phyloP scores from a whole-genome alignment of 2,797 vertebrate genomes.

The Pelodytes ibericus region DNA sequence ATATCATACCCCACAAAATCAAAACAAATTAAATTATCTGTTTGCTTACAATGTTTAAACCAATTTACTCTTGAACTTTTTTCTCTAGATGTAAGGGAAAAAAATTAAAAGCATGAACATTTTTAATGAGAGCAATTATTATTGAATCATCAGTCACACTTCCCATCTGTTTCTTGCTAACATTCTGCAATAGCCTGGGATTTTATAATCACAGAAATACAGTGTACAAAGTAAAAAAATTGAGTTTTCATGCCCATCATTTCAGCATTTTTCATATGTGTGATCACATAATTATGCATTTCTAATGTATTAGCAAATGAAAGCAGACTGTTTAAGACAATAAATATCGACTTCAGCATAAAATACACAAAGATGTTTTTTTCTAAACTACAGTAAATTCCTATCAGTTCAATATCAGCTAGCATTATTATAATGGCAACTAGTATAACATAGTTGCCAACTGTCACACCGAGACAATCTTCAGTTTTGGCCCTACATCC shows the following conservation, averaged over 20 bases:
- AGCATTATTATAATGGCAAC: too few relatives aligned
- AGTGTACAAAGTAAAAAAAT: neutral
- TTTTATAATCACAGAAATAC: constrained; percentile 61
- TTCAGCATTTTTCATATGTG: neutral
- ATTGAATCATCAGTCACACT: constrained; percentile 76
- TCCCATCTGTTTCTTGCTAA: constrained; percentile 71
- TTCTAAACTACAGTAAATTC: too few relatives aligned
- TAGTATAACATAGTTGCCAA: too few relatives aligned
- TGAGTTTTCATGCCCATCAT: neutral
- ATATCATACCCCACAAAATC: constrained; percentile 65
- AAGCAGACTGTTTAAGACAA: too few relatives aligned
- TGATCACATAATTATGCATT: neutral
- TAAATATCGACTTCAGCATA: too few relatives aligned
- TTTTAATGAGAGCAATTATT: constrained; percentile 74
- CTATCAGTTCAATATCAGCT: too few relatives aligned
- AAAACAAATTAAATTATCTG: constrained; percentile 73
- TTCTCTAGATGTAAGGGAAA: neutral
- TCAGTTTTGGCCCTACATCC: too few relatives aligned
- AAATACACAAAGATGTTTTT: too few relatives aligned
- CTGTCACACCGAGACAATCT: too few relatives aligned
- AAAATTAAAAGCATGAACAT: constrained; percentile 72
- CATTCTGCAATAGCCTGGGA: constrained; percentile 67
- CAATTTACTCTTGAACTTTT: constrained; percentile 65
- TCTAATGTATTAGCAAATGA: neutral
- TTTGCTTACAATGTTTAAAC: constrained; percentile 73